Evolutionary conservation across 30 jellyfish, hydroid and myxozoan genomes (phyloP).

Genomic region (Clytia hemisphaerica): DNA sequence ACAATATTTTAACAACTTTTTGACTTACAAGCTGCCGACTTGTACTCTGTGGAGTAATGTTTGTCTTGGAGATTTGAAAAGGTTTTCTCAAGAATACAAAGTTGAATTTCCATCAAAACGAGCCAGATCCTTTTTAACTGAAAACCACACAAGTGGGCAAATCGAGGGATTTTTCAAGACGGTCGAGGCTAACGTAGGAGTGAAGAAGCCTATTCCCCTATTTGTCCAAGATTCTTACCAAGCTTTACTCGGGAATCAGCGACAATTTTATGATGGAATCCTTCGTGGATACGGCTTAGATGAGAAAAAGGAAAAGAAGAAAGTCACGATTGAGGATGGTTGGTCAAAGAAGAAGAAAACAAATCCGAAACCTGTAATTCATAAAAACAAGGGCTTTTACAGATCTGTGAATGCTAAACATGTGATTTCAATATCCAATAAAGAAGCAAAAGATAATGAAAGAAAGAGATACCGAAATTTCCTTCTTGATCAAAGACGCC

Average conservation of each 20-base stretch:
- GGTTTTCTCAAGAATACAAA: neutral
- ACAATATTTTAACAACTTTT: too few relatives aligned
- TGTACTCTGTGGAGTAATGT: slow-evolving; percentile 13
- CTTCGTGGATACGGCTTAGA: neutral
- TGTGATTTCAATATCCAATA: too few relatives aligned
- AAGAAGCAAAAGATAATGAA: too few relatives aligned
- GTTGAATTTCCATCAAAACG: neutral
- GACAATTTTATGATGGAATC: slow-evolving; percentile 16
- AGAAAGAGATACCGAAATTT: too few relatives aligned
- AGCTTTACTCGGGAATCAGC: slow-evolving; percentile 20
- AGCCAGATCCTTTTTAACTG: neutral
- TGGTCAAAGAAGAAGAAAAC: too few relatives aligned
- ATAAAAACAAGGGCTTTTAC: too few relatives aligned
- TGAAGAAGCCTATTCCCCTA: slow-evolving; percentile 8
- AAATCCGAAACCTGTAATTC: too few relatives aligned
- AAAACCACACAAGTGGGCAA: slow-evolving; percentile 7
- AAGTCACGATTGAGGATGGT: too few relatives aligned
- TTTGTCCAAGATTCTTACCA: slow-evolving; percentile 28
- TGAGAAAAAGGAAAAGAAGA: neutral
- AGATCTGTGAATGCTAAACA: too few relatives aligned
- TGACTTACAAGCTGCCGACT: slow-evolving; percentile 10
- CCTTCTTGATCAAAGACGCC: too few relatives aligned
- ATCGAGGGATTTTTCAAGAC: slow-evolving; percentile 31
- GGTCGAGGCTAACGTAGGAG: slow-evolving; percentile 5
- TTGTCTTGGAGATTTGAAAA: neutral